Base-by-base conservation (phyloP, 35 echinoderm and acorn worm genomes). In the Nesometra sesokonis region DNA sequence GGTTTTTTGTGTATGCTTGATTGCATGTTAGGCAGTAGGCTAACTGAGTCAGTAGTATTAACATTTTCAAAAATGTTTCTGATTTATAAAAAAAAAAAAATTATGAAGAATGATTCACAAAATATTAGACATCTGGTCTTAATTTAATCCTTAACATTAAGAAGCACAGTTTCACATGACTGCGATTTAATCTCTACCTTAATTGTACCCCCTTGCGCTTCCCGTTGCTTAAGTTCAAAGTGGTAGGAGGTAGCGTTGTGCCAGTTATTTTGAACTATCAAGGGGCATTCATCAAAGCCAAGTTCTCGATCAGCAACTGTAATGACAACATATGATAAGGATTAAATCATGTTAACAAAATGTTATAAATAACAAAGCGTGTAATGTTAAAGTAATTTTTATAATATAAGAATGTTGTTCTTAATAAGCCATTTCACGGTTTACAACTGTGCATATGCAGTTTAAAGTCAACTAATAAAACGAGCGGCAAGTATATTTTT, bases 141-240 rank as follows among this genome's bases (percentile, higher is more conserved):
- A 47, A 1, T 37, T 3, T 35, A 7, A 8, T 1, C 57, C n/a
- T 30, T 1, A 47, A 76, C 34, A 76, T 30, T 21, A 23, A 33
- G 36, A 29, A 46, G n/a, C 57, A 17, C 31, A 11, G 13, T 40
- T 31, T 11, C 13, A 40, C 13, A 13, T 85, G 29, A n/a, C n/a
- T n/a, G n/a, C n/a, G 17, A 23, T 0, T 21, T 27, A 46, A 0
- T n/a, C 57, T 47, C 9, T 23, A 98, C 95, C 95, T 98, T 98
- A 34, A 98, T 89, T 8, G 92, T 81, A n/a, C 92, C 92, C 37
- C 95, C 95, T 47, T 98, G 95, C 35, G 91, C 94, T 27, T 85
- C 85, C 35, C 84, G 84, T 47, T 94, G 95, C 35, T 90, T 81
- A 29, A 98, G 85, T 83, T 98, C 95, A 89, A 88, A 92, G 31